Percentiles rank a stretch among this genome's conserved stretches.
Evolutionary conservation across 1,140 invertebrate genomes (phyloP).

Genomic region (Drosophila orena): DNA sequence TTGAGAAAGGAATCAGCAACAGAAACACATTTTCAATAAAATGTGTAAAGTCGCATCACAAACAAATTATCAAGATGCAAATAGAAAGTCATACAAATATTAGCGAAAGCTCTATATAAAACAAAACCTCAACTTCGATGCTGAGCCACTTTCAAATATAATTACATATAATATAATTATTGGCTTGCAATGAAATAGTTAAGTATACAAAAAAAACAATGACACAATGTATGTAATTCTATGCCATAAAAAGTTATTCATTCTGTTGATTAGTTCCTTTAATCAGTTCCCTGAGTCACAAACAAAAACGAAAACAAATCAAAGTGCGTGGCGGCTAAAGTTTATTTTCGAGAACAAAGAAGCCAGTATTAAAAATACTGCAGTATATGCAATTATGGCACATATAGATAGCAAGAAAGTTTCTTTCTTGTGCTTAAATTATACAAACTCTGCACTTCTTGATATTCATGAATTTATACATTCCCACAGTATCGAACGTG

Average conservation of each 20-base stretch:
- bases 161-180: no score
- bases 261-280: slow-evolving; percentile 44
- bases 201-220: slow-evolving; percentile 1
- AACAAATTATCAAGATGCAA: slow-evolving; percentile 12
- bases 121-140: not conserved
- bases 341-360: slow-evolving; percentile 31
- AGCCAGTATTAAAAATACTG: slow-evolving; percentile 13
- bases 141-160: no score
- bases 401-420: slow-evolving; percentile 4
- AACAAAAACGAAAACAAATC: slow-evolving; percentile 15
- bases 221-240: slow-evolving; percentile 7
- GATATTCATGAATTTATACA: not conserved
- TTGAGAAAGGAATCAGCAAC: slow-evolving; percentile 22
- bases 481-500: no score
- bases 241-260: slow-evolving; percentile 22
- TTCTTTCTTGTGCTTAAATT: not conserved
- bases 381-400: slow-evolving; percentile 17
- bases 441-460: not conserved
- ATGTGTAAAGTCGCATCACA: slow-evolving; percentile 1
- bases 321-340: slow-evolving; percentile 14
- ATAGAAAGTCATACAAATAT: not conserved
- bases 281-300: slow-evolving; percentile 45
- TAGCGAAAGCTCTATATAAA: not conserved
- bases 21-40: not conserved
- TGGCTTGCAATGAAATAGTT: no score